Evolutionary conservation across 2,113 vertebrate species (phyloP).

Genomic region (Prinia subflava): DNA sequence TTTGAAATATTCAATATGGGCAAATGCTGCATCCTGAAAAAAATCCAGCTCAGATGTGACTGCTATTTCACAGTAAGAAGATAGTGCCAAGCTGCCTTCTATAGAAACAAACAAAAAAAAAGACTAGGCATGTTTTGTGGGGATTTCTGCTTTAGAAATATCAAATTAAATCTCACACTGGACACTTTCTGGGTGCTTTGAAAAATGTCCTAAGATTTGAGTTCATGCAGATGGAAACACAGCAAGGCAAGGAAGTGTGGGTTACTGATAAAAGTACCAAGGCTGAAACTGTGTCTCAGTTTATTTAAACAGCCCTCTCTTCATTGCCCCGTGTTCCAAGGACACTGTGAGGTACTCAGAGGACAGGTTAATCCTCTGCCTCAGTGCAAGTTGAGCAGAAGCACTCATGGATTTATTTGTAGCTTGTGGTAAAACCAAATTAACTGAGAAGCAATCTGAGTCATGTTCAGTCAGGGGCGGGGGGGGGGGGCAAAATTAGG

Average conservation of each 20-base stretch:
- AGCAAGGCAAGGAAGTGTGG: background rate
- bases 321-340: background rate
- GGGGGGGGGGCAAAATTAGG: background rate
- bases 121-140: background rate
- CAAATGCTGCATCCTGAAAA: background rate
- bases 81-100: background rate
- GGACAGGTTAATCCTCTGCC: background rate
- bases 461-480: background rate
- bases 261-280: background rate
- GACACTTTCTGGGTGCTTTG: background rate
- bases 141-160: background rate
- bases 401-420: background rate
- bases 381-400: background rate
- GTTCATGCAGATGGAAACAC: background rate
- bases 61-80: background rate
- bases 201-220: background rate
- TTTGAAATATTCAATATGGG: background rate
- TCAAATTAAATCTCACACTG: background rate
- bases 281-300: background rate
- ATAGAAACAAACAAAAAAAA: background rate
- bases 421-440: constrained; percentile 58
- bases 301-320: background rate
- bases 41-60: background rate
- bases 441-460: constrained; percentile 52
- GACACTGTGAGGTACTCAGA: background rate